Percentiles rank a stretch among this genome's conserved stretches.
These are phyloP conservation scores for Ptilorrhoa leucosticta DNA, from an alignment of 2,113 vertebrate species.

Conservation along the genomic window DNA sequence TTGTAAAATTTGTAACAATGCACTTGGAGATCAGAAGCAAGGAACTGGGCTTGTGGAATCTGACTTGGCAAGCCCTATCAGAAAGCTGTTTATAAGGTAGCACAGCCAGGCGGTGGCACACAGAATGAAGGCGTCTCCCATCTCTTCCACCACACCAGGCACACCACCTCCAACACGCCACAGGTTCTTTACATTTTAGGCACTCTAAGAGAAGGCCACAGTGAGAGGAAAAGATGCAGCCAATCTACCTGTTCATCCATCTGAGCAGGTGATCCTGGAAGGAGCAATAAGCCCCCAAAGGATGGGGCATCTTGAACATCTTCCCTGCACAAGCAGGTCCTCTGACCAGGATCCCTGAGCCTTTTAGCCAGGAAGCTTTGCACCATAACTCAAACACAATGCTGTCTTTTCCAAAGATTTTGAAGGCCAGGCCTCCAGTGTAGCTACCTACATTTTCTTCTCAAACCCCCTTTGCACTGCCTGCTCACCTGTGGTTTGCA, in stretches of 20 bases:
- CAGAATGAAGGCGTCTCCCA: not conserved
- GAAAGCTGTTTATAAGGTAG: not conserved
- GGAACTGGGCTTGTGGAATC: not conserved
- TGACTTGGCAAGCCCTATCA: not conserved
- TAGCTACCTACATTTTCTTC: not conserved
- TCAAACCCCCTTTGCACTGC: accelerated
- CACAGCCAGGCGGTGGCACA: not conserved
- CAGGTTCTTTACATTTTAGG: not conserved
- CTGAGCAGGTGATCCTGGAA: not conserved
- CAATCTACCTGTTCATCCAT: not conserved
- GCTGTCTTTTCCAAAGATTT: not conserved
- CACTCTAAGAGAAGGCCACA: not conserved
- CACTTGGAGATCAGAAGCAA: not conserved
- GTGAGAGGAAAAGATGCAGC: not conserved
- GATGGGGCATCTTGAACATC: not conserved
- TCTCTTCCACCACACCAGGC: not conserved
- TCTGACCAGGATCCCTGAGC: not conserved
- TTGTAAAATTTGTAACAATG: not conserved
- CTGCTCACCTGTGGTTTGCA: not conserved
- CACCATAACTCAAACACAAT: not conserved
- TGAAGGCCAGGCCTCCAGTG: not conserved
- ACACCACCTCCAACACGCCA: not conserved
- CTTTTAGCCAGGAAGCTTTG: not conserved
- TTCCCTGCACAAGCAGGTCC: not conserved
- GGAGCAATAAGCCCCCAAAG: not conserved